Conservation (phyloP, 2,113 vertebrate genomes). For the Numida meleagris region DNA sequence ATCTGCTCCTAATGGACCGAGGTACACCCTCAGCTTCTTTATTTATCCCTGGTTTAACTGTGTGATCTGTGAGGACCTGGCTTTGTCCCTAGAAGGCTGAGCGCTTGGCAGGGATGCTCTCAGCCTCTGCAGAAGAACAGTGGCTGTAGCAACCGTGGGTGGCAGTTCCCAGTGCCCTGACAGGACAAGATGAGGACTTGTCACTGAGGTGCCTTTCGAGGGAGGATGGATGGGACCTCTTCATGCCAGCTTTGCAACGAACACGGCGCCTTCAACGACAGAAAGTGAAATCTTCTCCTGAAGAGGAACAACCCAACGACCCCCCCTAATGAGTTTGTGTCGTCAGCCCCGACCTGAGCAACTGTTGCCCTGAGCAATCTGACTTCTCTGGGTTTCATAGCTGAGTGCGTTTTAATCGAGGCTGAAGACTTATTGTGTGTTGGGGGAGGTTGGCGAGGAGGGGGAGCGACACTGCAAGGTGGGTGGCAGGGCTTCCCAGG, state of each 20-base stretch:
- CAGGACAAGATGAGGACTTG: background rate
- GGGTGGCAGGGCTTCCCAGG: slow-evolving; percentile 41
- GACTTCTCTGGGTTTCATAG: slow-evolving; percentile 82
- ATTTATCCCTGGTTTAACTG: background rate
- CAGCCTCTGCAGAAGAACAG: background rate
- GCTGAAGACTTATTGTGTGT: background rate
- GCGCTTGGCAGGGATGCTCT: background rate
- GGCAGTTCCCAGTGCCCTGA: background rate
- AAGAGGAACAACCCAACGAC: slow-evolving; percentile 79
- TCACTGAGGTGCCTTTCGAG: background rate
- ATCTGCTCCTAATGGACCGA: background rate
- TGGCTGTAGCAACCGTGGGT: slow-evolving; percentile 9
- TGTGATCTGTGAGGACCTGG: background rate
- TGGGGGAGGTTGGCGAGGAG: background rate
- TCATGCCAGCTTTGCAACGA: background rate
- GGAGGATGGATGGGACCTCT: slow-evolving; percentile 10
- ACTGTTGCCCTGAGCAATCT: slow-evolving; percentile 77
- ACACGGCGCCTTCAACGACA: background rate
- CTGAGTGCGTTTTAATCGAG: slow-evolving; percentile 76
- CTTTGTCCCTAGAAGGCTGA: background rate
- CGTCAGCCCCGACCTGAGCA: slow-evolving; percentile 82
- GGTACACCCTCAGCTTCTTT: background rate
- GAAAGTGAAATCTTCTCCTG: slow-evolving; percentile 70
- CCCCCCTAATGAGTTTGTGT: slow-evolving; percentile 82
- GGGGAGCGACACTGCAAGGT: slow-evolving; percentile 1